Percentiles rank a stretch among this genome's conserved stretches.
Evolutionary conservation across 2,797 vertebrate species (phyloP).

Genomic region (Ibycter americanus): DNA sequence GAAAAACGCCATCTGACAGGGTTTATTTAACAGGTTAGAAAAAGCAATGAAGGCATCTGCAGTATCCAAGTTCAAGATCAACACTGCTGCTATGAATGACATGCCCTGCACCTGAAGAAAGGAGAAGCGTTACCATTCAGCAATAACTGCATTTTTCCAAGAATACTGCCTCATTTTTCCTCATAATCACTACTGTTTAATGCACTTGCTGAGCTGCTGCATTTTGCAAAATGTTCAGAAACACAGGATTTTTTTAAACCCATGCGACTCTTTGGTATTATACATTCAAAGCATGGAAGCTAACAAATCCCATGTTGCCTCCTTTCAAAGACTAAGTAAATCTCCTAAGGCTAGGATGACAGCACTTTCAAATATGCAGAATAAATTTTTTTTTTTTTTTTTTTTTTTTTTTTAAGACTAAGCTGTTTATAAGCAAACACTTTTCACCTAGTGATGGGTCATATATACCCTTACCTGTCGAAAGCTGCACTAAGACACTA

Average conservation of each 20-base stretch:
- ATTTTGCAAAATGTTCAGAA: not conserved
- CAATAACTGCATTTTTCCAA: not conserved
- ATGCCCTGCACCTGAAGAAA: slow-evolving; percentile 89
- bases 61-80: slow-evolving; percentile 91
- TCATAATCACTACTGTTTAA: not conserved
- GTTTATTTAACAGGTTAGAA: slow-evolving; percentile 93
- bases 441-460: not conserved
- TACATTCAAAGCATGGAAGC: not conserved
- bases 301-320: not conserved
- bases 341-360: not conserved
- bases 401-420: not conserved
- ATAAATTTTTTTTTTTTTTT: too few species aligned
- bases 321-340: not conserved
- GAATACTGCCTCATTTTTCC: not conserved
- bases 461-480: not conserved
- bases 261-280: not conserved
- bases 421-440: not conserved
- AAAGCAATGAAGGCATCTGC: slow-evolving; percentile 95
- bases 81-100: slow-evolving; percentile 92
- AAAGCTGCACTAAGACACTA: not conserved
- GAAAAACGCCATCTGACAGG: slow-evolving; percentile 95
- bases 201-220: not conserved
- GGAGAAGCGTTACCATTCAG: not conserved
- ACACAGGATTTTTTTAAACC: not conserved
- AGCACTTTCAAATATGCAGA: not conserved